These are phyloP conservation scores for Dendrolimus houi DNA, from an alignment of 2,888 invertebrate genomes.

Conservation along the genomic window DNA sequence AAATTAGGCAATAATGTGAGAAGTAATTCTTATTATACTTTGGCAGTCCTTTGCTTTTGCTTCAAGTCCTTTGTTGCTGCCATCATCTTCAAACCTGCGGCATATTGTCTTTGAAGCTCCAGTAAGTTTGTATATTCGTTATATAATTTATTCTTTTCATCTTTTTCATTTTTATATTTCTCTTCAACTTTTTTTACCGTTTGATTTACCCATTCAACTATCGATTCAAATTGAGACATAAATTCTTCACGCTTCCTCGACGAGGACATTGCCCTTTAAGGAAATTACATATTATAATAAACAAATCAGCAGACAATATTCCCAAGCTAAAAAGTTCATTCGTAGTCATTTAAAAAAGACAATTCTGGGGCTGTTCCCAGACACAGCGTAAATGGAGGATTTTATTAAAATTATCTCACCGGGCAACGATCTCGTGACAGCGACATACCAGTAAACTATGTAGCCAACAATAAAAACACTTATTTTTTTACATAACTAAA, in stretches of 20 bases:
- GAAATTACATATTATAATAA: not conserved
- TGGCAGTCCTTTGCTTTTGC: slow-evolving; percentile 43
- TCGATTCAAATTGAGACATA: slow-evolving; percentile 91
- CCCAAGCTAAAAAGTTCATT: too few relatives aligned
- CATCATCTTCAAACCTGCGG: slow-evolving; percentile 56
- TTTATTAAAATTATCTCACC: too few relatives aligned
- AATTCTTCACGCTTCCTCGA: slow-evolving; percentile 90
- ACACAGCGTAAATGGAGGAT: too few relatives aligned
- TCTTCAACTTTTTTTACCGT: slow-evolving; percentile 85
- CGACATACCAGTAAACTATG: too few relatives aligned
- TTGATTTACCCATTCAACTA: slow-evolving; percentile 92
- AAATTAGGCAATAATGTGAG: slow-evolving; percentile 17
- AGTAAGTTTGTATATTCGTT: slow-evolving; percentile 55
- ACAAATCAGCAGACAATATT: too few relatives aligned
- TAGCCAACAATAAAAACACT: too few relatives aligned
- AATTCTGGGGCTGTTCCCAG: too few relatives aligned
- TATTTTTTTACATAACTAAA: too few relatives aligned
- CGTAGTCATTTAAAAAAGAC: too few relatives aligned
- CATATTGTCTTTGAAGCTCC: slow-evolving; percentile 65
- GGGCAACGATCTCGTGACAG: too few relatives aligned
- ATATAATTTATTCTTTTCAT: slow-evolving; percentile 46
- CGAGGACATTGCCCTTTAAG: slow-evolving; percentile 87
- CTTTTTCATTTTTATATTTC: slow-evolving; percentile 62
- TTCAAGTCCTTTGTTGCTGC: slow-evolving; percentile 23
- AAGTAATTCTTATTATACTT: slow-evolving; percentile 10